These are phyloP conservation scores for Exephanes ischioxanthus DNA, from an alignment of 2,888 invertebrate species.

Conservation along the genomic window DNA sequence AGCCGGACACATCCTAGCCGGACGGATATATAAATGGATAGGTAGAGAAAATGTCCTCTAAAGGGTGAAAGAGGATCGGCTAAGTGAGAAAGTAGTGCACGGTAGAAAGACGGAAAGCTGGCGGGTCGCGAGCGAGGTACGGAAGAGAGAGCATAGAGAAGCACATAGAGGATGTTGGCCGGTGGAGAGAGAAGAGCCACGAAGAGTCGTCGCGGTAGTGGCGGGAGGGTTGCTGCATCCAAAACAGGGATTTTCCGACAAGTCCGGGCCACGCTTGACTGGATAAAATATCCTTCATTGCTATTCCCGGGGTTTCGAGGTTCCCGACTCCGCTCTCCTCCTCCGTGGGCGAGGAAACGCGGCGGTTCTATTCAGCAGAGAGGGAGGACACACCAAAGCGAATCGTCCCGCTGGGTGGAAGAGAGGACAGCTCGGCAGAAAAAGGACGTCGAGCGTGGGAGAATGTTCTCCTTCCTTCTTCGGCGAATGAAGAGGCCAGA, in stretches of 20 bases:
- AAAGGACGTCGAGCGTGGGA: slow-evolving; percentile 59
- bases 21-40: slow-evolving; percentile 63
- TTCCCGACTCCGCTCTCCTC: slow-evolving; percentile 59
- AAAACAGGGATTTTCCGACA: slow-evolving; percentile 80
- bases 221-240: slow-evolving; percentile 72
- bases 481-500: slow-evolving; percentile 59
- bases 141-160: slow-evolving; percentile 44
- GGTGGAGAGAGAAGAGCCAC: slow-evolving; percentile 51
- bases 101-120: slow-evolving; percentile 37
- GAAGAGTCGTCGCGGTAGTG: slow-evolving; percentile 54
- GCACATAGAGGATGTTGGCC: slow-evolving; percentile 33
- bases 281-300: slow-evolving; percentile 81
- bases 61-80: slow-evolving; percentile 44
- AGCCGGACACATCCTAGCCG: slow-evolving; percentile 34
- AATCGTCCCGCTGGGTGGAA: slow-evolving; percentile 29
- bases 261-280: slow-evolving; percentile 78
- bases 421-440: slow-evolving; percentile 57
- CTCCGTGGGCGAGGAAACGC: slow-evolving; percentile 32
- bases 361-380: slow-evolving; percentile 30
- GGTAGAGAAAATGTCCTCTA: slow-evolving; percentile 42
- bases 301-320: slow-evolving; percentile 77
- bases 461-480: slow-evolving; percentile 44
- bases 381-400: slow-evolving; percentile 37
- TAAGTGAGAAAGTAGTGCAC: slow-evolving; percentile 48
- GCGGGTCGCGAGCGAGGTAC: slow-evolving; percentile 33